These are phyloP conservation scores for Dastarcus helophoroides DNA, from an alignment of 2,888 invertebrate genomes.

Conservation along the genomic window DNA sequence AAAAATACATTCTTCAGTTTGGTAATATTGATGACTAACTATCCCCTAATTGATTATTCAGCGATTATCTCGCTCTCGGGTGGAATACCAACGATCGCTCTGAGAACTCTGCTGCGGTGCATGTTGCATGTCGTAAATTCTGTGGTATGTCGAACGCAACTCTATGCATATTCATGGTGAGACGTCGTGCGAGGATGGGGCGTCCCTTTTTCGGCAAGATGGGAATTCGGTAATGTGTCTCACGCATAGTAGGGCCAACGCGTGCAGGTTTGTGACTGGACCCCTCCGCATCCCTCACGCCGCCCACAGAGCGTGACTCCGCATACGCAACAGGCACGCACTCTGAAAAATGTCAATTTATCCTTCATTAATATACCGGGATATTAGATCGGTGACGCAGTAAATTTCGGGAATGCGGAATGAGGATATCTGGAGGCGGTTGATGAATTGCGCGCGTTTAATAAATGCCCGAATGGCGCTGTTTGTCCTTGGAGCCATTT, in stretches of 20 bases:
- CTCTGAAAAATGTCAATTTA: slow-evolving; percentile 40
- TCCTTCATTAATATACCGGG: slow-evolving; percentile 38
- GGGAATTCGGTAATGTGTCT: slow-evolving; percentile 27
- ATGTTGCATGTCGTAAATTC: no score
- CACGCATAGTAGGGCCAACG: slow-evolving; percentile 26
- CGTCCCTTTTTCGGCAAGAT: slow-evolving; percentile 16
- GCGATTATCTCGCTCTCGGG: no score
- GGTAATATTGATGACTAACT: no score
- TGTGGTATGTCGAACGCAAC: slow-evolving; percentile 10
- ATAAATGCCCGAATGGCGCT: no score
- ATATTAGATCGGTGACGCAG: slow-evolving; percentile 34
- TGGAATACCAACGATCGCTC: no score
- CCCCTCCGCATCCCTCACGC: slow-evolving; percentile 14
- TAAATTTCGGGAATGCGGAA: slow-evolving; percentile 27
- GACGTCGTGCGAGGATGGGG: no score
- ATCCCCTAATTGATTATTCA: no score
- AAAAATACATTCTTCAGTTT: no score
- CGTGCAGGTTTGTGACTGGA: slow-evolving; percentile 23
- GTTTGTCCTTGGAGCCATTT: no score
- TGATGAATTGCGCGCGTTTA: no score
- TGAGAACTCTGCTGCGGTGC: no score
- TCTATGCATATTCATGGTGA: slow-evolving; percentile 16
- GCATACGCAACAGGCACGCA: slow-evolving; percentile 38
- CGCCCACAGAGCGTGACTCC: slow-evolving; percentile 31
- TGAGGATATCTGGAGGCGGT: no score